phyloP scores from a whole-genome alignment of 2,797 vertebrate species.

The Ctenochaetus hawaiiensis region DNA sequence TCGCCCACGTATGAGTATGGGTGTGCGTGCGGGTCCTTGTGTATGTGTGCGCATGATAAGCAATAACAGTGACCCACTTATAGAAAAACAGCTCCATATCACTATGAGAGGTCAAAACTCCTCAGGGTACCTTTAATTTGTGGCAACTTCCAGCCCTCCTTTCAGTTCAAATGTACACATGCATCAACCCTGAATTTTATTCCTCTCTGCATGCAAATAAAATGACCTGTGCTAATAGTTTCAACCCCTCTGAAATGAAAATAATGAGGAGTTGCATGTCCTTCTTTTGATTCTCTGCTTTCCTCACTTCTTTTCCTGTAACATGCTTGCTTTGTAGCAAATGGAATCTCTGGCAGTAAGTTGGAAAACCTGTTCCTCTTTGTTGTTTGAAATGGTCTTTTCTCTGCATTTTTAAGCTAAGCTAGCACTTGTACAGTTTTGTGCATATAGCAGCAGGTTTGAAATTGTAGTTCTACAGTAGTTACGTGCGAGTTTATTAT shows the following conservation, averaged over 20 bases:
- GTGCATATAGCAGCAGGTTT: background rate
- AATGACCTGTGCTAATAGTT: constrained; percentile 55
- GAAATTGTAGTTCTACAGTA: background rate
- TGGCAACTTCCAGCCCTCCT: constrained; percentile 9
- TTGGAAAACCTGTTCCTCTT: constrained; percentile 81
- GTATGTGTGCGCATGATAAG: background rate
- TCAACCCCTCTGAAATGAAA: constrained; percentile 70
- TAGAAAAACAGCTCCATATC: background rate
- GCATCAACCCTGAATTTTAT: constrained; percentile 52
- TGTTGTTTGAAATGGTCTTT: constrained; percentile 16
- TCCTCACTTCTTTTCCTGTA: constrained; percentile 89
- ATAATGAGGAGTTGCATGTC: constrained; percentile 86
- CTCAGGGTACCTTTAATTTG: constrained; percentile 44
- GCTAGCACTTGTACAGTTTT: background rate
- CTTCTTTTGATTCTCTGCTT: constrained; percentile 89
- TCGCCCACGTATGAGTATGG: accelerated
- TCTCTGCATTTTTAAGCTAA: constrained; percentile 6
- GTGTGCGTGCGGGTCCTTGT: background rate
- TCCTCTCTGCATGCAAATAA: constrained; percentile 70
- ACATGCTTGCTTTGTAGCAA: constrained; percentile 98
- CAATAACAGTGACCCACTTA: background rate
- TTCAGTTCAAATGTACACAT: constrained; percentile 49
- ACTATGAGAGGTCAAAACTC: constrained; percentile 2
- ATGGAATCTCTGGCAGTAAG: constrained; percentile 99
- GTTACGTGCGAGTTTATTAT: constrained; percentile 5